These are phyloP conservation scores for Anthophora plumipes DNA, from an alignment of 2,888 invertebrate species.

Conservation along the genomic window DNA sequence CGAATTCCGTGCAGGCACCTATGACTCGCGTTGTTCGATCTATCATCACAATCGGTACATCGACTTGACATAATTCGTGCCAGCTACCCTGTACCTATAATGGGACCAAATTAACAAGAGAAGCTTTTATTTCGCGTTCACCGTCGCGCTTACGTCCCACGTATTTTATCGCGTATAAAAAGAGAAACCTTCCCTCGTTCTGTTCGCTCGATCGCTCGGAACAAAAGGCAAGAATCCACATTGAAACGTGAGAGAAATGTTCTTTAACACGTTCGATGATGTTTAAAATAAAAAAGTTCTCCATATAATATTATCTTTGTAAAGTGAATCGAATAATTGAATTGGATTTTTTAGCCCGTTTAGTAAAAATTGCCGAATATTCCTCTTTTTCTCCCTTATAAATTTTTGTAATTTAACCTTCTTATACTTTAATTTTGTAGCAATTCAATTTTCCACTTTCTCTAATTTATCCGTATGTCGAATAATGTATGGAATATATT, in stretches of 20 bases:
- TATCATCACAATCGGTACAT: conserved; percentile 62
- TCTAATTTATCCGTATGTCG: neutral
- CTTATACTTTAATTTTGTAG: no score
- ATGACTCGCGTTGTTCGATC: conserved; percentile 65
- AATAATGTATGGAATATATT: conserved; percentile 7
- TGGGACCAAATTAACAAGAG: conserved; percentile 80
- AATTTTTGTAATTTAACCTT: neutral
- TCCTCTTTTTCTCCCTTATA: no score
- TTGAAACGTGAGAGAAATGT: conserved; percentile 2
- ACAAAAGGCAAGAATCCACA: conserved; percentile 9
- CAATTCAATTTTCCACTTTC: no score
- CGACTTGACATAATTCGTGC: conserved; percentile 70
- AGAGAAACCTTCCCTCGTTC: conserved; percentile 48
- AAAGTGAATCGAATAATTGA: neutral
- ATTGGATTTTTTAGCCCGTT: no score
- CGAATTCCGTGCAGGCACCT: conserved; percentile 58
- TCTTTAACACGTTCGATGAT: neutral
- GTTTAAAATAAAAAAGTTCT: neutral
- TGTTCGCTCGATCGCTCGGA: conserved; percentile 55
- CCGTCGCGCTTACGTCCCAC: conserved; percentile 72
- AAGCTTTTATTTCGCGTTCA: conserved; percentile 72
- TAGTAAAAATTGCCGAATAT: no score
- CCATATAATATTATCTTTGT: neutral
- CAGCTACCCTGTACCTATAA: conserved; percentile 77
- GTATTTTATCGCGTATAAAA: conserved; percentile 60